Conservation (phyloP, 2,113 vertebrate genomes). For the Syngnathus scovelli region DNA sequence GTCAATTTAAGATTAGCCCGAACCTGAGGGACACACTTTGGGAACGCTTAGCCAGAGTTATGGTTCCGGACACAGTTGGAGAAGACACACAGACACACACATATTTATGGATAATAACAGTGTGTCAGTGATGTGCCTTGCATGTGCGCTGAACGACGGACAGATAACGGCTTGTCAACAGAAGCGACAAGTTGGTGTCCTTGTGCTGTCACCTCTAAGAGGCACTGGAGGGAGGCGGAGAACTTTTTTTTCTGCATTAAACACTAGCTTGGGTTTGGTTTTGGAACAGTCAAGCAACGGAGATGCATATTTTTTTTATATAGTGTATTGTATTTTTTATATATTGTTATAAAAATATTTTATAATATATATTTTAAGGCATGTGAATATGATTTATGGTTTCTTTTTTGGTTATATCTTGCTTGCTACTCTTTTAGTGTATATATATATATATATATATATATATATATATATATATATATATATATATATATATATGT, state of each 20-base stretch:
- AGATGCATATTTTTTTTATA: constrained; percentile 1
- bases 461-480: too few relatives aligned
- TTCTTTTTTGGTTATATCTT: too few relatives aligned
- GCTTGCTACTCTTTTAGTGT: too few relatives aligned
- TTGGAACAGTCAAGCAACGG: constrained; percentile 33
- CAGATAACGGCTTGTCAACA: constrained; percentile 77
- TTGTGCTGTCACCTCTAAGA: constrained; percentile 57
- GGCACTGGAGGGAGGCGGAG: not conserved
- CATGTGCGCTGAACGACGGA: constrained; percentile 67
- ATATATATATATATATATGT: too few relatives aligned
- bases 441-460: too few relatives aligned
- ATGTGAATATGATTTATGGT: too few relatives aligned
- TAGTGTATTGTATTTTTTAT: too few relatives aligned
- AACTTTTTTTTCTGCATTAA: constrained; percentile 35
- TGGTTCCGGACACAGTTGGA: constrained; percentile 8
- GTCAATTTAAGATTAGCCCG: not conserved
- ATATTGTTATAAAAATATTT: too few relatives aligned
- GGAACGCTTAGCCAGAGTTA: not conserved
- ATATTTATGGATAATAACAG: constrained; percentile 37
- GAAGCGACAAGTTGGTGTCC: constrained; percentile 69
- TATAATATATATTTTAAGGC: too few relatives aligned
- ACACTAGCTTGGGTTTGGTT: constrained; percentile 29
- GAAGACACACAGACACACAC: constrained; percentile 15
- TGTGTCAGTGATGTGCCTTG: constrained; percentile 18
- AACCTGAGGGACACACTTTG: constrained; percentile 1